Evolutionary conservation across 2,888 invertebrate species (phyloP).

Genomic region (Drosophila hamatofila): DNA sequence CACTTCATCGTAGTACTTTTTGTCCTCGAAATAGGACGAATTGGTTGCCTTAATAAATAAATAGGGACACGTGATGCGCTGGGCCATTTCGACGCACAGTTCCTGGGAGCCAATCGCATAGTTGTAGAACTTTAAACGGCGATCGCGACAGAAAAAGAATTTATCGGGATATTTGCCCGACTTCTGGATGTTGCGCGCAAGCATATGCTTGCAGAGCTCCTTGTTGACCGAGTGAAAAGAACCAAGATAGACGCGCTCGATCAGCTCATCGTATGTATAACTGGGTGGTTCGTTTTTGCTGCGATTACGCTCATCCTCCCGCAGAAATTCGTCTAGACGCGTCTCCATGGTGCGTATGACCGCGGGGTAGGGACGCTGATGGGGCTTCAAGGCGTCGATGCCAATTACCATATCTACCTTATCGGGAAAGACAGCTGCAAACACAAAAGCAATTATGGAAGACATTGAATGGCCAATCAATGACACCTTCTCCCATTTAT

Average conservation of each 20-base stretch:
- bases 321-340: conserved; percentile 85
- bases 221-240: conserved; percentile 87
- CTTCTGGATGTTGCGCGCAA: conserved; percentile 87
- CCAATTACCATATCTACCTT: conserved; percentile 84
- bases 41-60: conserved; percentile 88
- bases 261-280: conserved; percentile 88
- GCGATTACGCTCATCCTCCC: conserved; percentile 85
- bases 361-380: conserved; percentile 75
- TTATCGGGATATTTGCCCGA: conserved; percentile 87
- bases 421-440: conserved; percentile 87
- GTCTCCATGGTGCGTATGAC: conserved; percentile 83
- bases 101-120: conserved; percentile 84
- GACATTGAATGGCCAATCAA: conserved; percentile 90
- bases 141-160: conserved; percentile 89
- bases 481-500: conserved; percentile 90
- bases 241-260: conserved; percentile 87
- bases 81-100: conserved; percentile 87
- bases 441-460: conserved; percentile 88
- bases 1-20: conserved; percentile 87
- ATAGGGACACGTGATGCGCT: conserved; percentile 88
- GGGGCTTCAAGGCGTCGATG: conserved; percentile 84
- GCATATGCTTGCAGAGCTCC: conserved; percentile 87
- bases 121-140: conserved; percentile 87
- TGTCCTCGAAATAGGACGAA: conserved; percentile 87
- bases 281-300: conserved; percentile 87